These are phyloP conservation scores for Rotaria socialis DNA, from an alignment of 2,888 invertebrate genomes.

Conservation along the genomic window DNA sequence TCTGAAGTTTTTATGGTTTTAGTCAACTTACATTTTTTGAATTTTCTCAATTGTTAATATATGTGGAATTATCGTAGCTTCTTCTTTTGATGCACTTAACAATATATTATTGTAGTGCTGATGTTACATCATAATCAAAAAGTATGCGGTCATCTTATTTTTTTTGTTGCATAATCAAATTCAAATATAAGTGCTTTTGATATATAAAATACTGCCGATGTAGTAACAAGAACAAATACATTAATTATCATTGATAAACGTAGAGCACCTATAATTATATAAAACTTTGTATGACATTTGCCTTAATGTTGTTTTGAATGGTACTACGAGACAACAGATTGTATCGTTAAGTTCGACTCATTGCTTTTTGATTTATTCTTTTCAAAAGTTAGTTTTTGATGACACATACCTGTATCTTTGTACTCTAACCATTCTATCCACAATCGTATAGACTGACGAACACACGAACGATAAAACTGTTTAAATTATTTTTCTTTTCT, in stretches of 20 bases:
- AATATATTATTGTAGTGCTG: neutral
- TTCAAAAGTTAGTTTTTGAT: neutral
- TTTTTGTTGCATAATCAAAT: no score
- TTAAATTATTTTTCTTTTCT: neutral
- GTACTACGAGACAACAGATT: neutral
- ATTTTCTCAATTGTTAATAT: no score
- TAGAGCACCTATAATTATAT: neutral
- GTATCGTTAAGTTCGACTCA: no score
- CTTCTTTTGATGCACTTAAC: neutral
- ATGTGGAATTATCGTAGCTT: neutral
- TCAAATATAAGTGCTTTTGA: neutral
- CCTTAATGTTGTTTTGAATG: neutral
- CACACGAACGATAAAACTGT: neutral
- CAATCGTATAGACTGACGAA: neutral
- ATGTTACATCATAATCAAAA: no score
- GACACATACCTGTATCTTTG: neutral
- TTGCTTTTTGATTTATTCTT: no score
- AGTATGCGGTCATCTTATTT: no score
- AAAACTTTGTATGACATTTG: neutral
- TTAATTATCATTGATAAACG: neutral
- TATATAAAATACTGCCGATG: conserved; percentile 40
- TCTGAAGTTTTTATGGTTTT: no score
- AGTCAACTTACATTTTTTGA: neutral
- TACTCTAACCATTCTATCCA: neutral
- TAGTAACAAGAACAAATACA: conserved; percentile 34